These are phyloP conservation scores for Pica pica DNA, from an alignment of 2,113 vertebrate genomes.

Conservation along the genomic window DNA sequence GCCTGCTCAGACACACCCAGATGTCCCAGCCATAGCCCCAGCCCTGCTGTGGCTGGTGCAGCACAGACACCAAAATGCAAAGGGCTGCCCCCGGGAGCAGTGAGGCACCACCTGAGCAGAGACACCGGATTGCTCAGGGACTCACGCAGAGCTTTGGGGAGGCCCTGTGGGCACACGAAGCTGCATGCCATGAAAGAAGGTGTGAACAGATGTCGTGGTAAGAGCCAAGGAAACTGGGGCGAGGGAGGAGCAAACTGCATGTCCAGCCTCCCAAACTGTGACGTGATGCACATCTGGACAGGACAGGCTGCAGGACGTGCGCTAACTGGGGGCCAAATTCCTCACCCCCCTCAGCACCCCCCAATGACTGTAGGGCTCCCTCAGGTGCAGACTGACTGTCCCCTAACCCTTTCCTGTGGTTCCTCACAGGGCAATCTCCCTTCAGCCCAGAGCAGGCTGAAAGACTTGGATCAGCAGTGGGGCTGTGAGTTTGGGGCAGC, in stretches of 20 bases:
- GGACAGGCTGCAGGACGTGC: not conserved
- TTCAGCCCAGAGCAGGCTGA: not conserved
- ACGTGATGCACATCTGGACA: fast-evolving
- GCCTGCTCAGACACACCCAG: not conserved
- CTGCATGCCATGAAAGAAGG: fast-evolving
- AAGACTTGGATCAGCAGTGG: fast-evolving
- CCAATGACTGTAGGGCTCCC: not conserved
- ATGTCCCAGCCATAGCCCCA: no score
- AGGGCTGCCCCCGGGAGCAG: not conserved
- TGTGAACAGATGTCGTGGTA: not conserved
- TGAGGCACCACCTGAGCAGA: fast-evolving
- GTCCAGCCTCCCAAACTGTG: not conserved
- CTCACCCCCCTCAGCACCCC: not conserved
- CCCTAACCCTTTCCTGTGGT: not conserved
- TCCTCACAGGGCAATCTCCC: not conserved
- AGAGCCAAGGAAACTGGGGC: not conserved
- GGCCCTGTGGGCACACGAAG: fast-evolving
- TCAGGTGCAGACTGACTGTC: not conserved
- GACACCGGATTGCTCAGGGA: fast-evolving
- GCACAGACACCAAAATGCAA: fast-evolving
- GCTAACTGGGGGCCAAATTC: not conserved
- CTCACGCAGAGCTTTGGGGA: not conserved
- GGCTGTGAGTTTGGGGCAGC: not conserved
- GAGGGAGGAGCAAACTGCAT: fast-evolving
- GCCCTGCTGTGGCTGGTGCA: not conserved